A percentile compares a stretch with the other conserved stretches of the same genome.
Evolutionary conservation across 2,888 invertebrate species (phyloP).

Genomic region (Geophilus truncorum): DNA sequence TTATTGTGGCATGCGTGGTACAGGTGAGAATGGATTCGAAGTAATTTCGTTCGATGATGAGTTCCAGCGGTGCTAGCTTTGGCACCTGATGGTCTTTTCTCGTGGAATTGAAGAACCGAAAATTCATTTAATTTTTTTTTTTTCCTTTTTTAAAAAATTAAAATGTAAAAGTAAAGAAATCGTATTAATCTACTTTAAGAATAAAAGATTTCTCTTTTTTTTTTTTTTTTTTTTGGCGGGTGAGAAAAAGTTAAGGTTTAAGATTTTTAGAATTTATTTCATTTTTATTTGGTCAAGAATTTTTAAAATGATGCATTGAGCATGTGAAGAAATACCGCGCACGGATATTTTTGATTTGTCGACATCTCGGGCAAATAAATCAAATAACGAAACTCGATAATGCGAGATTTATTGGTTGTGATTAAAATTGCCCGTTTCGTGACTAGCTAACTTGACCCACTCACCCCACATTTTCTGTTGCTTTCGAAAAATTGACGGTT

Average conservation of each 20-base stretch:
- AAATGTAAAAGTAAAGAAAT: too few species aligned
- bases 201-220: too few species aligned
- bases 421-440: not conserved
- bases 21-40: slow-evolving; percentile 27
- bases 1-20: slow-evolving; percentile 27
- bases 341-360: not conserved
- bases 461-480: not conserved
- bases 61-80: slow-evolving; percentile 6
- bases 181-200: too few species aligned
- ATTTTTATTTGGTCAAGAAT: not conserved
- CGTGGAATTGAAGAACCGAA: not conserved
- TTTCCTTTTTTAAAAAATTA: not conserved
- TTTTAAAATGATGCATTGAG: not conserved
- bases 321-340: not conserved
- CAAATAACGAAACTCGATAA: not conserved
- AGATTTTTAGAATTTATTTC: not conserved
- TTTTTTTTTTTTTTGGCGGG: too few species aligned
- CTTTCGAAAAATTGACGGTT: not conserved
- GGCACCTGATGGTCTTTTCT: slow-evolving; percentile 24
- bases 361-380: not conserved
- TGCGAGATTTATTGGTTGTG: not conserved
- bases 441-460: not conserved
- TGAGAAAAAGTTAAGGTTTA: too few species aligned
- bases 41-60: slow-evolving; percentile 22
- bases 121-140: slow-evolving; percentile 13